Evolutionary conservation across 2,888 invertebrate species (phyloP).

Genomic region (Polydrusus pterygomalis): DNA sequence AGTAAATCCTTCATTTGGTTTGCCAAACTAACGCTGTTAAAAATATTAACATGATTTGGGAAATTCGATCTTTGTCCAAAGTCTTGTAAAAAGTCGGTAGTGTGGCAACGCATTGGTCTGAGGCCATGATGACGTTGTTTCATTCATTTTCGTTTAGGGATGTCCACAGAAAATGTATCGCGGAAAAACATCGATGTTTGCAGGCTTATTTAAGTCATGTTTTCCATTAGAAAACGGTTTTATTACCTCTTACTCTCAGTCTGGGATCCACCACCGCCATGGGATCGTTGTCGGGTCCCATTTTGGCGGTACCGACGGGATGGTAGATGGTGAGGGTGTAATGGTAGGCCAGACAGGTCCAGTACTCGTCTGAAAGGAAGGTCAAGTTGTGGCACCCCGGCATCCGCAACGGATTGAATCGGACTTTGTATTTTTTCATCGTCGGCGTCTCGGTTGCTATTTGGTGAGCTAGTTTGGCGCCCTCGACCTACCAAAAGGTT

Average conservation of each 20-base stretch:
- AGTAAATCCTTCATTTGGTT: too few relatives aligned
- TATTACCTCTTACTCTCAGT: constrained; percentile 77
- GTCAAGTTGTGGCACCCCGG: constrained; percentile 79
- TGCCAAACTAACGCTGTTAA: too few relatives aligned
- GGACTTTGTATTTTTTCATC: constrained; percentile 77
- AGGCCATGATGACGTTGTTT: too few relatives aligned
- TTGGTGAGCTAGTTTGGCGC: constrained; percentile 80
- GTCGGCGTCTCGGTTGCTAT: constrained; percentile 76
- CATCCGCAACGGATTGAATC: constrained; percentile 78
- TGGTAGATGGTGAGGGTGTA: constrained; percentile 89
- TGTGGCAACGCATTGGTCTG: too few relatives aligned
- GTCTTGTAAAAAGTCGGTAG: too few relatives aligned
- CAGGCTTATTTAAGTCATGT: too few relatives aligned
- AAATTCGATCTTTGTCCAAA: too few relatives aligned
- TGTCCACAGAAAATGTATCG: too few relatives aligned
- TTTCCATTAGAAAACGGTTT: too few relatives aligned
- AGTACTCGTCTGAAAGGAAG: constrained; percentile 83
- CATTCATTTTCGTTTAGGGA: too few relatives aligned
- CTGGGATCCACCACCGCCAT: constrained; percentile 83
- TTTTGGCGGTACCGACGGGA: constrained; percentile 87
- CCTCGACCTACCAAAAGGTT: constrained; percentile 82
- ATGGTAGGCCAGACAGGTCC: constrained; percentile 84
- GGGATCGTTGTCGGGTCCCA: constrained; percentile 80
- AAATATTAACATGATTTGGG: too few relatives aligned
- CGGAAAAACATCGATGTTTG: too few relatives aligned